phyloP scores from a whole-genome alignment of 2,888 invertebrate genomes.

The Athrips mouffetella region DNA sequence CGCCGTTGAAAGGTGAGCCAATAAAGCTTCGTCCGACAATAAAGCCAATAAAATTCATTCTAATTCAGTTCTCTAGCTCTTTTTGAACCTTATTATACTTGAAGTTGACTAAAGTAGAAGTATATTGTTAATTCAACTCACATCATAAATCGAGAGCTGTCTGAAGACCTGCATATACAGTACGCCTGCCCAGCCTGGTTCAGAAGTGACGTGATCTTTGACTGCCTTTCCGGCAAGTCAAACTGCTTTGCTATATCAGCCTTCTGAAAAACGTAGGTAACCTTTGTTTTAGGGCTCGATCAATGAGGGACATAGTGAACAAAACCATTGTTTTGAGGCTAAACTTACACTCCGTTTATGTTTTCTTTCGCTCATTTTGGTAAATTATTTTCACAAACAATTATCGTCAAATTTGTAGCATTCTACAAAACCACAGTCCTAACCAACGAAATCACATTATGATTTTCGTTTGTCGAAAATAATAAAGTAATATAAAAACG shows the following conservation, averaged over 20 bases:
- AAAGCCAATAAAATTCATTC: no score
- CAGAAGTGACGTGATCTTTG: conserved; percentile 91
- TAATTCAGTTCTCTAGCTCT: no score
- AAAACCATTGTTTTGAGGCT: neutral
- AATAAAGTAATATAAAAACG: no score
- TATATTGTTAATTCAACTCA: no score
- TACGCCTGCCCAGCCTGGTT: conserved; percentile 95
- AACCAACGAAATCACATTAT: no score
- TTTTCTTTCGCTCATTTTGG: conserved; percentile 62
- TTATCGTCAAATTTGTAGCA: no score
- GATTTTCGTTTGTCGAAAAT: no score
- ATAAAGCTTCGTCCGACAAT: no score
- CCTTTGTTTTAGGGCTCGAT: neutral
- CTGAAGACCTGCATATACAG: conserved; percentile 95
- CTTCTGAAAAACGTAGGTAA: conserved; percentile 70
- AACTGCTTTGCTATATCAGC: conserved; percentile 95
- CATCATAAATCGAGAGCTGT: conserved; percentile 98
- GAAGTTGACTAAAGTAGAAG: neutral
- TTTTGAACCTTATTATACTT: neutral
- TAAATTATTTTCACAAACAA: no score
- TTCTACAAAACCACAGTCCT: no score
- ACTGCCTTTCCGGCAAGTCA: conserved; percentile 91
- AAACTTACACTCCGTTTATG: conserved; percentile 64
- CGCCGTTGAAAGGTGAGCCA: no score
- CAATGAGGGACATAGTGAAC: neutral